Evolutionary conservation across 2,888 invertebrate genomes (phyloP), one percentile per base, ranked within the genome.

Genomic region (Phalera bucephala): DNA sequence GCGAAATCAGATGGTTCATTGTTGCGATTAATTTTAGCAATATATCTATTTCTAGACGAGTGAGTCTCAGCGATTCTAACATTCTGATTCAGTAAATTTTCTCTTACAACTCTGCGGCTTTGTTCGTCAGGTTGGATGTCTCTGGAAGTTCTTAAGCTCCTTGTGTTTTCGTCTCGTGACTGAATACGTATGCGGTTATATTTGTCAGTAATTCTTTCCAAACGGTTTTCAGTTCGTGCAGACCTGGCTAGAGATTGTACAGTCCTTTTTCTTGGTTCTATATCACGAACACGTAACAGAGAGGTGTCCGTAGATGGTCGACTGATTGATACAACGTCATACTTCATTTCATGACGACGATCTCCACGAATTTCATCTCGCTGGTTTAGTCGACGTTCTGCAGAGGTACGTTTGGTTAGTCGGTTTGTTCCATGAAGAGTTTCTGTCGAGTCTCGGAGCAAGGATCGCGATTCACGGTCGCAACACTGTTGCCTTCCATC

Each of bases 401-500:
- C 48, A 33, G 54, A 31, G 26, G 42, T 28, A 21, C 52, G 34
- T 38, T 71, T 64, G 10, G 27, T 33, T 31, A 39, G 25, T 31
- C 49, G 62, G 22, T 43, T 30, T 11, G 44, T 46, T 56, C 56
- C 70, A 67, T 72, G 47, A 33, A 58, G 35, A 33, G 60, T 53
- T 40, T 64, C 41, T 30, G 64, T 64, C 19, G 64, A 55, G 40
- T 76, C 67, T 43, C 59, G 51, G 27, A 54, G 45, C 26, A 58
- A 44, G 36, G 62, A 51, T 45, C 62, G 46, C 11, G 64, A 55
- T 37, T 62, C 53, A 40, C 54, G 64, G 42, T 73, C 67, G 59
- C 75, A 79, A 56, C 80, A 75, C 70, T 72, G 64, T 53, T 72
- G 63, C 68, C 78, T 73, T 68, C 87, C 88, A 87, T 89, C 75